A percentile compares a stretch with the other conserved stretches of the same genome.
Conservation (phyloP, 2,797 vertebrate genomes). For the Alosa sapidissima region DNA sequence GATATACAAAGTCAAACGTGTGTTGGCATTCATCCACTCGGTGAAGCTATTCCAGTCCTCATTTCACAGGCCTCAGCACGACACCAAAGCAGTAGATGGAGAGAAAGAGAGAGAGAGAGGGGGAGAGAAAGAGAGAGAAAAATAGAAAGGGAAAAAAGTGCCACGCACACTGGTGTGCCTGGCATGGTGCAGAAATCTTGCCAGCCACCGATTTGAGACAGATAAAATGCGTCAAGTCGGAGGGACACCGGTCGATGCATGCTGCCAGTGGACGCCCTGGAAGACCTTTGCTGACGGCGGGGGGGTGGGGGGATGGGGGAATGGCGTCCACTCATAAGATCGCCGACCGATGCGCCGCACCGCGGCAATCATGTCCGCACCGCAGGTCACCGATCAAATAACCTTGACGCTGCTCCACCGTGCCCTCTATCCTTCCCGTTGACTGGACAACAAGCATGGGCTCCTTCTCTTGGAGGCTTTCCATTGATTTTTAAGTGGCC, state of each 20-base stretch:
- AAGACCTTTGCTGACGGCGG: neutral
- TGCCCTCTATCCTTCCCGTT: constrained; percentile 5
- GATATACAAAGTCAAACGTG: constrained; percentile 1
- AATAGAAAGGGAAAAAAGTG: neutral
- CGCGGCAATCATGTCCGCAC: neutral
- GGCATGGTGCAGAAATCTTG: neutral
- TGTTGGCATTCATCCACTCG: constrained; percentile 2
- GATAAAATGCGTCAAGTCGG: neutral
- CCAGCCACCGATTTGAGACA: neutral
- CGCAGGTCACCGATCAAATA: constrained; percentile 17
- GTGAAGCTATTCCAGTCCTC: constrained; percentile 21
- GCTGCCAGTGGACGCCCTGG: neutral
- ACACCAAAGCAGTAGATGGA: neutral
- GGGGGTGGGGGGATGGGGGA: neutral
- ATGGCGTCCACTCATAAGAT: neutral
- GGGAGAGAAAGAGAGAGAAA: neutral
- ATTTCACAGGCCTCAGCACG: constrained; percentile 25
- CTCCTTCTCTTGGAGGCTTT: neutral
- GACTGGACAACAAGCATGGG: neutral
- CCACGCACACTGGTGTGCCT: constrained; percentile 6
- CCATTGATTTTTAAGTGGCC: constrained; percentile 12
- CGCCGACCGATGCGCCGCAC: neutral
- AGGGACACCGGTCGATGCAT: neutral
- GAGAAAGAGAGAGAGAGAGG: neutral
- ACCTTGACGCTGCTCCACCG: neutral